Conservation (phyloP, 1,140 invertebrate genomes). For the Drosophila yakuba region DNA sequence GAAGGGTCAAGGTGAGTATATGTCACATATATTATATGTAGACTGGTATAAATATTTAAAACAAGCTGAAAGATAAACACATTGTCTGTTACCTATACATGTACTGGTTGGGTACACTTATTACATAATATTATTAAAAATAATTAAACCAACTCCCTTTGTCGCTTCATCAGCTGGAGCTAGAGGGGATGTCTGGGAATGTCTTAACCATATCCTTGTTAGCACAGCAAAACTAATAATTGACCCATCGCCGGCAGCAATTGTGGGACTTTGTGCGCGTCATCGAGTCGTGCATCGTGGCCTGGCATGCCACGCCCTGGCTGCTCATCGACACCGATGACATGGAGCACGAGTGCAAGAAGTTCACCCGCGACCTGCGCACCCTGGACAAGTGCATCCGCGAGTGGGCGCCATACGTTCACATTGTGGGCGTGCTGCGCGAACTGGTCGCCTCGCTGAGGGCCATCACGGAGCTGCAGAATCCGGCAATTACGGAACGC, state of each 20-base stretch:
- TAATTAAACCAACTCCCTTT: background rate
- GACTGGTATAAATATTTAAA: too few species aligned
- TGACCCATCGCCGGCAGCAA: constrained; percentile 85
- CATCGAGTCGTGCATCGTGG: constrained; percentile 89
- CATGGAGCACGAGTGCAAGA: constrained; percentile 95
- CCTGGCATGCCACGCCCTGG: constrained; percentile 95
- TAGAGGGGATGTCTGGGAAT: background rate
- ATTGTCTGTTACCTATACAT: too few species aligned
- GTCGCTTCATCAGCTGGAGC: background rate
- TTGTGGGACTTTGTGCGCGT: constrained; percentile 94
- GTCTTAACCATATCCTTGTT: background rate
- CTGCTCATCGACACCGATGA: constrained; percentile 93
- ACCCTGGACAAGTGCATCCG: constrained; percentile 93
- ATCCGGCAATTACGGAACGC: constrained; percentile 93
- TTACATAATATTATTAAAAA: background rate
- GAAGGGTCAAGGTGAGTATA: constrained; percentile 88
- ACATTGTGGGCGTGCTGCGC: constrained; percentile 88
- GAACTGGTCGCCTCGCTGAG: constrained; percentile 92
- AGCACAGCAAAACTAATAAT: constrained; percentile 1
- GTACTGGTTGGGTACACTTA: too few species aligned
- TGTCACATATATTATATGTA: too few species aligned
- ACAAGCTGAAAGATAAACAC: too few species aligned
- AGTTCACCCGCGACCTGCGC: constrained; percentile 91
- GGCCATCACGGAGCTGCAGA: constrained; percentile 94
- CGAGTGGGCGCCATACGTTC: constrained; percentile 90